Evolutionary conservation across 2,113 vertebrate genomes (phyloP).

Genomic region (Prietella phreatophila): DNA sequence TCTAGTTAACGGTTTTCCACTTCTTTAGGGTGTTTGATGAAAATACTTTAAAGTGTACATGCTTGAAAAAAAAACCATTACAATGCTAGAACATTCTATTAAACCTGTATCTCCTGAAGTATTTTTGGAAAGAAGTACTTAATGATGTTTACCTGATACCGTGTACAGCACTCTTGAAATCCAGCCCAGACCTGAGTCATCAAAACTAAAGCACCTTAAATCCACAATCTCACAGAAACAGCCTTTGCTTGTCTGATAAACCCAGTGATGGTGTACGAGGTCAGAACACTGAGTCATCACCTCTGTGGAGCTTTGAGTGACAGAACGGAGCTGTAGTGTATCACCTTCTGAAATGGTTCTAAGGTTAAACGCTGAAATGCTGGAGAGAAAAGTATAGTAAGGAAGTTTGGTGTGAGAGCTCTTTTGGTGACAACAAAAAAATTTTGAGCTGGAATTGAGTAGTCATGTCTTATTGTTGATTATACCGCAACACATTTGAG

Average conservation of each 20-base stretch:
- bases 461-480: not conserved
- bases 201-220: conserved; percentile 40
- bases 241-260: conserved; percentile 11
- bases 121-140: not conserved
- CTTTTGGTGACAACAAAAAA: not conserved
- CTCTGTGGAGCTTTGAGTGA: not conserved
- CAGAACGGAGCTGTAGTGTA: not conserved
- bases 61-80: not conserved
- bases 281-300: conserved; percentile 2
- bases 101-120: not conserved
- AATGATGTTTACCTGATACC: conserved; percentile 10
- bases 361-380: not conserved
- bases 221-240: conserved; percentile 9
- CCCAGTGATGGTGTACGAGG: not conserved
- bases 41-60: not conserved
- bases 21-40: not conserved
- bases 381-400: not conserved
- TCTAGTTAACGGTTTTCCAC: not conserved
- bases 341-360: not conserved
- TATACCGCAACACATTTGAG: not conserved
- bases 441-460: not conserved
- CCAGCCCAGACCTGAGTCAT: conserved; percentile 12
- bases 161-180: not conserved
- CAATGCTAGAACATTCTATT: not conserved
- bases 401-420: not conserved